These are phyloP conservation scores for Malthinus flaveolus DNA, from an alignment of 2,888 invertebrate species.

Conservation along the genomic window DNA sequence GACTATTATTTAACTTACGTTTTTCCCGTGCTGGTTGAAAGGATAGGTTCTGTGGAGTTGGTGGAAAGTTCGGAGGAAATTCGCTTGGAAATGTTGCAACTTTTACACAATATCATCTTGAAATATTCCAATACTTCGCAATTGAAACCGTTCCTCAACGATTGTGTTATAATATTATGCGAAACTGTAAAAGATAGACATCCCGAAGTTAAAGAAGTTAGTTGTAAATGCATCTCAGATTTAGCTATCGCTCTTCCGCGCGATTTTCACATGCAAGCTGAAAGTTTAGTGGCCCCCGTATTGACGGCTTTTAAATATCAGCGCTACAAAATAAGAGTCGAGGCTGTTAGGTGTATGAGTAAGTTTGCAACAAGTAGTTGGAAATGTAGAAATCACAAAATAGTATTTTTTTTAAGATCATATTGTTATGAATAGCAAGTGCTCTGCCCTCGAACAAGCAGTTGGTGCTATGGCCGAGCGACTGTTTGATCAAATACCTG, in stretches of 20 bases:
- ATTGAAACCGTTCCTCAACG: slow-evolving; percentile 72
- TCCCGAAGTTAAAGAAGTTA: slow-evolving; percentile 78
- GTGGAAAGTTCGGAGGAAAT: slow-evolving; percentile 80
- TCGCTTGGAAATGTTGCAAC: slow-evolving; percentile 67
- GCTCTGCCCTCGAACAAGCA: slow-evolving; percentile 61
- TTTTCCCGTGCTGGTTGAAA: slow-evolving; percentile 73
- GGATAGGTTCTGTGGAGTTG: slow-evolving; percentile 77
- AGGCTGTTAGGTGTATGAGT: slow-evolving; percentile 75
- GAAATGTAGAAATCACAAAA: neutral
- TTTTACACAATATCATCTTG: slow-evolving; percentile 68
- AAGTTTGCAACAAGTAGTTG: slow-evolving; percentile 34
- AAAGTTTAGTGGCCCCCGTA: slow-evolving; percentile 73
- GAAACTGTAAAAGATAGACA: slow-evolving; percentile 77
- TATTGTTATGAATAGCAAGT: slow-evolving; percentile 62
- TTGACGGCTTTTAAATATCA: slow-evolving; percentile 77
- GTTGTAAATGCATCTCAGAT: slow-evolving; percentile 71
- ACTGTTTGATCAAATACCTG: slow-evolving; percentile 81
- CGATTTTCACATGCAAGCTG: slow-evolving; percentile 76
- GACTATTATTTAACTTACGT: slow-evolving; percentile 77
- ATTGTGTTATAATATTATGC: slow-evolving; percentile 71
- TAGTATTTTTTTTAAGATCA: slow-evolving; percentile 52
- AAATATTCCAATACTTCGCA: slow-evolving; percentile 64
- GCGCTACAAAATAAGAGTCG: slow-evolving; percentile 77
- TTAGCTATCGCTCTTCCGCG: slow-evolving; percentile 66
- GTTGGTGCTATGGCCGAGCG: slow-evolving; percentile 82